phyloP scores from a whole-genome alignment of 92 coral and sea anemone species.

The Porites evermanni region DNA sequence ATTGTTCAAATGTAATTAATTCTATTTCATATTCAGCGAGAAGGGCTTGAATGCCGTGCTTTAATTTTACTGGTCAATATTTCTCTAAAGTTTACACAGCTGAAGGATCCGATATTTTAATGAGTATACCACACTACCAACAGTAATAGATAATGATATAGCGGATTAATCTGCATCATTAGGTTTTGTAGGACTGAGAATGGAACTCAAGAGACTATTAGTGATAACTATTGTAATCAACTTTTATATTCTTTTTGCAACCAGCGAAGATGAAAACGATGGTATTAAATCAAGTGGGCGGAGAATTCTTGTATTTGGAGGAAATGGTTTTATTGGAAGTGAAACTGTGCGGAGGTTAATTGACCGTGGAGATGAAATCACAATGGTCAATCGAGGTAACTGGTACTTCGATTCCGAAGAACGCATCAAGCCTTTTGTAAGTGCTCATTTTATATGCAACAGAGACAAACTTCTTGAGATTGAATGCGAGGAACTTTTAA shows the following conservation, averaged over 20 bases:
- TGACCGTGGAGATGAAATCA: constrained; percentile 74
- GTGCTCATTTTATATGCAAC: constrained; percentile 80
- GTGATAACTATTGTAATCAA: background rate
- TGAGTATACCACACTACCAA: background rate
- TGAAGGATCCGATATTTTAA: constrained; percentile 5
- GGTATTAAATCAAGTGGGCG: constrained; percentile 33
- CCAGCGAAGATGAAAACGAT: background rate
- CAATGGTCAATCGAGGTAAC: constrained; percentile 94
- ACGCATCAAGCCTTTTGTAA: constrained; percentile 81
- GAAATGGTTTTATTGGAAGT: constrained; percentile 97
- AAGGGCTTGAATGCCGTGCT: constrained; percentile 33
- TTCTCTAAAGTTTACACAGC: constrained; percentile 25
- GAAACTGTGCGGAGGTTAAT: constrained; percentile 76
- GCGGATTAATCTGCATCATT: background rate
- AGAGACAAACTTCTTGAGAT: constrained; percentile 80
- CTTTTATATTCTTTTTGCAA: background rate
- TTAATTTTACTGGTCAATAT: constrained; percentile 24
- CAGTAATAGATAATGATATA: background rate
- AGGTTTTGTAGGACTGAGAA: background rate
- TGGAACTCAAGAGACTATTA: background rate
- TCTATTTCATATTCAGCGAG: background rate
- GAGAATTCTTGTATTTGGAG: constrained; percentile 90
- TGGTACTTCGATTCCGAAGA: constrained; percentile 93
- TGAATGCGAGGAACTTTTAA: constrained; percentile 86
- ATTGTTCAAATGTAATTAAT: background rate